phyloP scores from a whole-genome alignment of 1,140 invertebrate genomes.

The Drepana arcuata region DNA sequence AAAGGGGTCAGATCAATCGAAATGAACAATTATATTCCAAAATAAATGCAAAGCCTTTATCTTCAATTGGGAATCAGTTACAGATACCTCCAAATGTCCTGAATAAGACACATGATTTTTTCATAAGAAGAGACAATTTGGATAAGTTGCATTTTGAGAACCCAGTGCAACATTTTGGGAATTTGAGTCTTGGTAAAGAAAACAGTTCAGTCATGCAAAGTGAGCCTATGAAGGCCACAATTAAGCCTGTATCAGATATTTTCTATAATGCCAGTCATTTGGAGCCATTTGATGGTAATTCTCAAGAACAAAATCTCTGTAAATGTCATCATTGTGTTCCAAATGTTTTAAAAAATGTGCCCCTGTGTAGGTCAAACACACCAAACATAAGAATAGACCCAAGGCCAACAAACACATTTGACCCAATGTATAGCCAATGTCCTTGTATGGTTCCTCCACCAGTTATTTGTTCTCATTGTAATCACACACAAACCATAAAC shows the following conservation, averaged over 20 bases:
- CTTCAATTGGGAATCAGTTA: slow-evolving; percentile 26
- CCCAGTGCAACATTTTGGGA: slow-evolving; percentile 26
- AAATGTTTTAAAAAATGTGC: slow-evolving; percentile 6
- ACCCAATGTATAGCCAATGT: slow-evolving; percentile 4
- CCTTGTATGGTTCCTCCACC: slow-evolving; percentile 5
- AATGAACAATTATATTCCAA: not conserved
- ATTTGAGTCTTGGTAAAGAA: slow-evolving; percentile 35
- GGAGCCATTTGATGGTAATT: too few relatives aligned
- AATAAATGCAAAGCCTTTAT: slow-evolving; percentile 5
- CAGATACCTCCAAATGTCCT: slow-evolving; percentile 27
- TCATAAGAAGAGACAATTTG: slow-evolving; percentile 40
- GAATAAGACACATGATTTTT: slow-evolving; percentile 39
- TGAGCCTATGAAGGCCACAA: slow-evolving; percentile 32
- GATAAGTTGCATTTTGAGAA: slow-evolving; percentile 16
- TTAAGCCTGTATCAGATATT: too few relatives aligned
- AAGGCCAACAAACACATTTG: not conserved
- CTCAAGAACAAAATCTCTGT: too few relatives aligned
- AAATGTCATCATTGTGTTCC: slow-evolving; percentile 37
- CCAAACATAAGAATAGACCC: not conserved
- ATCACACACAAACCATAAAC: too few relatives aligned
- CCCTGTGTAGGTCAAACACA: too few relatives aligned
- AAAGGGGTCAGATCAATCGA: not conserved
- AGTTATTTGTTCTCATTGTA: too few relatives aligned
- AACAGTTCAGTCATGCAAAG: slow-evolving; percentile 38
- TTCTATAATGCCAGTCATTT: slow-evolving; percentile 3